phyloP scores from a whole-genome alignment of 2,113 vertebrate species.

The Chionodraco myersi region DNA sequence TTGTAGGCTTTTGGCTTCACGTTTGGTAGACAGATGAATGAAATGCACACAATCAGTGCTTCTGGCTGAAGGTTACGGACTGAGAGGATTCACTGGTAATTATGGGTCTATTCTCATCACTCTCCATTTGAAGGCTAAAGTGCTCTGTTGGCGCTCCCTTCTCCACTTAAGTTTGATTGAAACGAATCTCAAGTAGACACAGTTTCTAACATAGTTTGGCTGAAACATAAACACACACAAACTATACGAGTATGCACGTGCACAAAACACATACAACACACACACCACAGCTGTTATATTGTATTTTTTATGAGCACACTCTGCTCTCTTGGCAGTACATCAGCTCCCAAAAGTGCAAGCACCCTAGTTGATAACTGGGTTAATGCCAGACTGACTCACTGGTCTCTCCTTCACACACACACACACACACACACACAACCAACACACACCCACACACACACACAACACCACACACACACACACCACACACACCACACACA shows the following conservation, averaged over 20 bases:
- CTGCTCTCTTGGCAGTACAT: slow-evolving; percentile 64
- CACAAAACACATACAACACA: neutral
- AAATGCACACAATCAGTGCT: slow-evolving; percentile 33
- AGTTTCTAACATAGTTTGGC: slow-evolving; percentile 36
- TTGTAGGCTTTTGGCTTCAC: slow-evolving; percentile 38
- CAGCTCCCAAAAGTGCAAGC: slow-evolving; percentile 63
- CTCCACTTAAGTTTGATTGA: slow-evolving; percentile 74
- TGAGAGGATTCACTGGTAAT: slow-evolving; percentile 65
- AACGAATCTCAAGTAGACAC: slow-evolving; percentile 54
- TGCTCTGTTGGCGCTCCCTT: slow-evolving; percentile 68
- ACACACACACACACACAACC: slow-evolving; percentile 17
- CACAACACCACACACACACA: neutral
- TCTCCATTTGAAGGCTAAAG: slow-evolving; percentile 70
- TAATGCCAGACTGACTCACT: slow-evolving; percentile 53
- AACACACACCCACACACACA: slow-evolving; percentile 10
- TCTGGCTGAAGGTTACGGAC: slow-evolving; percentile 49
- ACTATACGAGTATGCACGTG: neutral
- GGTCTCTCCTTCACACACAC: neutral
- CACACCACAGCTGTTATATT: slow-evolving; percentile 54
- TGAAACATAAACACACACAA: slow-evolving; percentile 21
- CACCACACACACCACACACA: slow-evolving; percentile 9
- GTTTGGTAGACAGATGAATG: slow-evolving; percentile 29
- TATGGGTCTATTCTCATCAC: slow-evolving; percentile 70
- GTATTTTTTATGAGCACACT: slow-evolving; percentile 67
- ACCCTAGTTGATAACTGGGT: slow-evolving; percentile 64